These are phyloP conservation scores for Coelopa frigida DNA, from an alignment of 1,140 invertebrate genomes.

Conservation along the genomic window DNA sequence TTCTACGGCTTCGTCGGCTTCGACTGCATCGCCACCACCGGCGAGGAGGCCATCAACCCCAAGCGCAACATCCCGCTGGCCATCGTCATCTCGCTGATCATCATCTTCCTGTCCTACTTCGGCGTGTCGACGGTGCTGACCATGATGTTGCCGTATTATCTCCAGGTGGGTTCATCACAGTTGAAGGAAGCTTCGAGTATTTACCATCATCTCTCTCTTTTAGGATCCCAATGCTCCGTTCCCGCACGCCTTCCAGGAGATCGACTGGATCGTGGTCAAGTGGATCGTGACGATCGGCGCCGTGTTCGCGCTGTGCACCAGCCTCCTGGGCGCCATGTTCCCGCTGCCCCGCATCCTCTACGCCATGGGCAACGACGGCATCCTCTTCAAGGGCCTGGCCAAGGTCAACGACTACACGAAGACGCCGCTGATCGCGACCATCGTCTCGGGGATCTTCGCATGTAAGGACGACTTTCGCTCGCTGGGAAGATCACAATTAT, in stretches of 20 bases:
- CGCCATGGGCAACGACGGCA: slow-evolving; percentile 83
- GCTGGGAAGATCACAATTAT: too few relatives aligned
- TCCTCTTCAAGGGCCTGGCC: slow-evolving; percentile 70
- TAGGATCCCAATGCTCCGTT: slow-evolving; percentile 75
- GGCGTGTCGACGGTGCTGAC: slow-evolving; percentile 80
- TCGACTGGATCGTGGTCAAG: slow-evolving; percentile 68
- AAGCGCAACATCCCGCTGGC: slow-evolving; percentile 79
- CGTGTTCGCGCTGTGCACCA: slow-evolving; percentile 67
- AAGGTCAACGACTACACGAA: slow-evolving; percentile 63
- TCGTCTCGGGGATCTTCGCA: slow-evolving; percentile 63
- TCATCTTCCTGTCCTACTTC: slow-evolving; percentile 78
- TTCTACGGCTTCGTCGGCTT: slow-evolving; percentile 91
- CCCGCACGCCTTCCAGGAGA: slow-evolving; percentile 68
- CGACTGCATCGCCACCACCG: slow-evolving; percentile 80
- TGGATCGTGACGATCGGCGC: slow-evolving; percentile 80
- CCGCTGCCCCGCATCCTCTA: slow-evolving; percentile 80
- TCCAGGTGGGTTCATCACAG: slow-evolving; percentile 53
- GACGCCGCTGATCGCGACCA: slow-evolving; percentile 76
- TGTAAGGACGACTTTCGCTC: slow-evolving; percentile 24
- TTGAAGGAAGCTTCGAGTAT: not conserved
- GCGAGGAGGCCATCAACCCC: slow-evolving; percentile 80
- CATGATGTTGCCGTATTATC: slow-evolving; percentile 85
- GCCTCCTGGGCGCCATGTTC: slow-evolving; percentile 83
- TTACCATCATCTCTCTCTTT: not conserved
- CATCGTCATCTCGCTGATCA: slow-evolving; percentile 70